Percentiles rank a stretch among this genome's conserved stretches.
These are phyloP conservation scores for Orgyia antiqua DNA, from an alignment of 2,888 invertebrate species.

Conservation along the genomic window DNA sequence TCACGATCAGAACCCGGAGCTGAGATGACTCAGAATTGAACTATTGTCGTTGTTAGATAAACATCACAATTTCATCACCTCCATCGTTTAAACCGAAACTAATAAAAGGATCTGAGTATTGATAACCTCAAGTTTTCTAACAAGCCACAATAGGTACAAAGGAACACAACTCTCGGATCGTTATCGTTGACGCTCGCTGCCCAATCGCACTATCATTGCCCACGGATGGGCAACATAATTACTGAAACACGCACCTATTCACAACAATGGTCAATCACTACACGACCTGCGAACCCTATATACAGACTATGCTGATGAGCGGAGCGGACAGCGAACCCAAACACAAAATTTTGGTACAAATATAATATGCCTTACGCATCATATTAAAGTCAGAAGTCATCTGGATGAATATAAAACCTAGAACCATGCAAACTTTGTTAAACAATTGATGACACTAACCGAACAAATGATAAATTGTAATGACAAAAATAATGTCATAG, in stretches of 20 bases:
- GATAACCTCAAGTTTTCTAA: slow-evolving; percentile 17
- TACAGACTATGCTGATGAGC: neutral
- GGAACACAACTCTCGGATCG: slow-evolving; percentile 34
- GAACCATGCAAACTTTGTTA: no score
- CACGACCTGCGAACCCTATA: slow-evolving; percentile 28
- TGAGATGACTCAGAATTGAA: slow-evolving; percentile 7
- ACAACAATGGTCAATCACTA: slow-evolving; percentile 39
- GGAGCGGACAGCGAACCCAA: slow-evolving; percentile 1
- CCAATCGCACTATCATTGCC: slow-evolving; percentile 8
- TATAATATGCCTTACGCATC: no score
- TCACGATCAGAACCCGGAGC: neutral
- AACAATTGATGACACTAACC: no score
- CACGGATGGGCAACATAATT: slow-evolving; percentile 15
- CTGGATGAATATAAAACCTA: no score
- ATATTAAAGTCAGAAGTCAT: no score
- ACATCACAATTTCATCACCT: slow-evolving; percentile 17
- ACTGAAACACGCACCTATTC: slow-evolving; percentile 21
- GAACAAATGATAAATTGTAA: no score
- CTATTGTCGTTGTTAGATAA: slow-evolving; percentile 22
- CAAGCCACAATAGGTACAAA: slow-evolving; percentile 33
- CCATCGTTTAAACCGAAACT: slow-evolving; percentile 3
- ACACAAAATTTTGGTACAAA: no score
- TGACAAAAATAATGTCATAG: no score
- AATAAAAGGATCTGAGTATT: slow-evolving; percentile 4
- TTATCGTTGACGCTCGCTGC: slow-evolving; percentile 21